These are phyloP conservation scores for Ascaphus truei DNA, from an alignment of 2,113 vertebrate species.

Conservation along the genomic window DNA sequence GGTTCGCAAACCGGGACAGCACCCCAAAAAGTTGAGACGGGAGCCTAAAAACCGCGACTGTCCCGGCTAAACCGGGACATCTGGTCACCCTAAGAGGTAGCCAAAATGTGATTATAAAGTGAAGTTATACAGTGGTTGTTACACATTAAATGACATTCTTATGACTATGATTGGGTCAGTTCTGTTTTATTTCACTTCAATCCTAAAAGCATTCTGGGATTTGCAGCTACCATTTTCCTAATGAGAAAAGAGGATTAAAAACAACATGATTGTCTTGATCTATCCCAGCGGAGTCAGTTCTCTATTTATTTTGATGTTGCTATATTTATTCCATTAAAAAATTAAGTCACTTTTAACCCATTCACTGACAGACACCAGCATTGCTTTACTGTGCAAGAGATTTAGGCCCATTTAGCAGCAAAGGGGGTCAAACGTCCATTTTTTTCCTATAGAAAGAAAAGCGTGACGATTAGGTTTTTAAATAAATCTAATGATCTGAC, in stretches of 20 bases:
- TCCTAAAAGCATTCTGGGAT: not conserved
- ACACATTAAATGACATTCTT: conserved; percentile 5
- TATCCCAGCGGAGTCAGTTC: not conserved
- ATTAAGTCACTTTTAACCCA: not conserved
- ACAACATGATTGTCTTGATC: too few relatives aligned
- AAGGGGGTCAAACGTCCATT: not conserved
- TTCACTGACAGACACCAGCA: not conserved
- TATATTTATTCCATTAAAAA: conserved; percentile 4
- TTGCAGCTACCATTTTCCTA: conserved; percentile 2
- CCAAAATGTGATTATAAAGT: not conserved
- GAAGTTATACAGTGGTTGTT: not conserved
- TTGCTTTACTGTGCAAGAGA: not conserved
- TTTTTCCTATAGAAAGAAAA: not conserved
- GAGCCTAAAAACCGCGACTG: too few relatives aligned
- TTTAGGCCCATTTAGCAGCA: not conserved
- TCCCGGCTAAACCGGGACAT: too few relatives aligned
- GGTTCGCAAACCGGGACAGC: too few relatives aligned
- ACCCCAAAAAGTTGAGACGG: too few relatives aligned
- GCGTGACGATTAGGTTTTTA: not conserved
- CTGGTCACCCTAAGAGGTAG: too few relatives aligned
- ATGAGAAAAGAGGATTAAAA: conserved; percentile 15
- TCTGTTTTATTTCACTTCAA: conserved; percentile 9
- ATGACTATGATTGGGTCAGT: not conserved
- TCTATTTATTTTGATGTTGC: not conserved
- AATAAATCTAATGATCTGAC: too few relatives aligned